These are phyloP conservation scores for Dynastes grantii DNA, from an alignment of 2,888 invertebrate species.

Conservation along the genomic window DNA sequence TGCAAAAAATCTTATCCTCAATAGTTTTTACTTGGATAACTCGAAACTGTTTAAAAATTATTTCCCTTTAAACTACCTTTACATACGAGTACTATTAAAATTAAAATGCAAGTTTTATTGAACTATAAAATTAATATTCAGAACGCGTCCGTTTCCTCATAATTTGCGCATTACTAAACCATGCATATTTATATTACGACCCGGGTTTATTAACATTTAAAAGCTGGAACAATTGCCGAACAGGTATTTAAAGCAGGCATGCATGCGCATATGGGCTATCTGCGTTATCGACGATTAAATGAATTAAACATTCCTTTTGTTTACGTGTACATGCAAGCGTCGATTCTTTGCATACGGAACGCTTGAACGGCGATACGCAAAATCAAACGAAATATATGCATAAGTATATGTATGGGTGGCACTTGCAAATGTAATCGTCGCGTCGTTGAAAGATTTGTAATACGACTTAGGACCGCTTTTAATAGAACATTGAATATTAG, in stretches of 20 bases:
- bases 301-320: slow-evolving; percentile 5
- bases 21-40: too few relatives aligned
- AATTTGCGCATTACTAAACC: slow-evolving; percentile 10
- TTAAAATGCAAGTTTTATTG: too few relatives aligned
- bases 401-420: not conserved
- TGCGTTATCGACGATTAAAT: not conserved
- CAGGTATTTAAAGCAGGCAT: not conserved
- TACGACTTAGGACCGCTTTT: slow-evolving; percentile 29
- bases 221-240: not conserved
- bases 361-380: not conserved
- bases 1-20: too few relatives aligned
- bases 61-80: too few relatives aligned
- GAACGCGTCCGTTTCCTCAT: not conserved
- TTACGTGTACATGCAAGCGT: not conserved
- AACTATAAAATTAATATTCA: too few relatives aligned
- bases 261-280: not conserved
- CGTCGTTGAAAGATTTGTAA: slow-evolving; percentile 1
- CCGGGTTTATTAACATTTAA: slow-evolving; percentile 1
- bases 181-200: slow-evolving; percentile 8
- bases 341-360: not conserved
- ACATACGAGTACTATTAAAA: too few relatives aligned
- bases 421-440: not conserved
- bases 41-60: too few relatives aligned
- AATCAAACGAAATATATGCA: too few relatives aligned
- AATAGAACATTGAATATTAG: slow-evolving; percentile 35